Percentiles rank a stretch among this genome's conserved stretches.
phyloP scores from a whole-genome alignment of 2,113 vertebrate species.

The Anthoscopus minutus region DNA sequence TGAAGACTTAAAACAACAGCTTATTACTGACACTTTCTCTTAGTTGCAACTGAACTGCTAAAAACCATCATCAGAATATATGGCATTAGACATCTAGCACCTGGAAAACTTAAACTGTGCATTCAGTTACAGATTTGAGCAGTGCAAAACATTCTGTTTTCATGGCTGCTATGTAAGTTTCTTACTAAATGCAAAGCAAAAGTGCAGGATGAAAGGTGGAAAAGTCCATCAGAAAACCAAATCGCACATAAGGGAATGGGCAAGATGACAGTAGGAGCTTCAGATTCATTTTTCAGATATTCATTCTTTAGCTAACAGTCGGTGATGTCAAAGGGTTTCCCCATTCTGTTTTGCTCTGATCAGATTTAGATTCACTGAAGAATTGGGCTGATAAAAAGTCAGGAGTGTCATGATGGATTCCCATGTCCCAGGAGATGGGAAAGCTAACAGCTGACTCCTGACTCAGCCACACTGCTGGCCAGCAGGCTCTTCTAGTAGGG shows the following conservation, averaged over 20 bases:
- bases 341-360: not conserved
- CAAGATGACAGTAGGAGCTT: not conserved
- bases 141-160: not conserved
- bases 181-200: not conserved
- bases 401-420: slow-evolving; percentile 5
- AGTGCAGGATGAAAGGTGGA: not conserved
- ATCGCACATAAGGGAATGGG: not conserved
- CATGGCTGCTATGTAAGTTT: not conserved
- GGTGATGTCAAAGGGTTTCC: slow-evolving; percentile 47
- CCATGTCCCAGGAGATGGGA: not conserved
- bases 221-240: not conserved
- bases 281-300: not conserved
- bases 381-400: not conserved
- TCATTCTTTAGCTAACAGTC: not conserved
- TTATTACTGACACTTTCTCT: not conserved
- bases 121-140: not conserved
- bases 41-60: not conserved
- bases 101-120: not conserved
- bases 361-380: not conserved
- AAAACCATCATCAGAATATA: not conserved
- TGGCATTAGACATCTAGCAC: not conserved
- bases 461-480: not conserved
- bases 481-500: not conserved
- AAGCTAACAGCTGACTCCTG: not conserved
- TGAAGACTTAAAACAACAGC: not conserved